A percentile compares a stretch with the other conserved stretches of the same genome.
Conservation (phyloP, 2,797 vertebrate genomes). For the Clamator glandarius region DNA sequence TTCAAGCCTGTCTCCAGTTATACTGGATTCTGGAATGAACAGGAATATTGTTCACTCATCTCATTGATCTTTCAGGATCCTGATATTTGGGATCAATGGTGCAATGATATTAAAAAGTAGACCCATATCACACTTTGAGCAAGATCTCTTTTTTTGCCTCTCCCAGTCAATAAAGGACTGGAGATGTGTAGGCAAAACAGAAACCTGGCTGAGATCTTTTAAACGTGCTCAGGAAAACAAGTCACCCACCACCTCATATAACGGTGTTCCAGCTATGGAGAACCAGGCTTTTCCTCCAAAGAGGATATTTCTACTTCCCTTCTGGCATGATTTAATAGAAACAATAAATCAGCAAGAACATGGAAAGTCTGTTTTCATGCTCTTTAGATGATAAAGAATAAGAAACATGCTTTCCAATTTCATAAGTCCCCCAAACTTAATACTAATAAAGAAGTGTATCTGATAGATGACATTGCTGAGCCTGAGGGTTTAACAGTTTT, state of each 20-base stretch:
- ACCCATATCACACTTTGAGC: background rate
- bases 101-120: background rate
- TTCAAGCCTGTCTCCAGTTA: background rate
- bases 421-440: background rate
- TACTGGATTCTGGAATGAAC: background rate
- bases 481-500: background rate
- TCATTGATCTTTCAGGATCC: background rate
- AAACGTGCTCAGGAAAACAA: background rate
- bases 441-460: background rate
- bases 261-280: background rate
- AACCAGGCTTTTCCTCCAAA: background rate
- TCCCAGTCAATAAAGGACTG: background rate
- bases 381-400: background rate
- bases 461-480: background rate
- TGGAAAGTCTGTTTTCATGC: background rate
- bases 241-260: background rate
- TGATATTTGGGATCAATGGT: background rate
- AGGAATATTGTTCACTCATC: background rate
- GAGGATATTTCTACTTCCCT: background rate
- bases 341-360: background rate
- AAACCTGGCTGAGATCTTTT: background rate
- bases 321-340: conserved; percentile 22
- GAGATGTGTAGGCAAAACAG: background rate
- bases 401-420: background rate
- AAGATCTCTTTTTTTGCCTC: background rate